Conservation (phyloP, 1,140 invertebrate genomes). For the Drosophila ambigua region DNA sequence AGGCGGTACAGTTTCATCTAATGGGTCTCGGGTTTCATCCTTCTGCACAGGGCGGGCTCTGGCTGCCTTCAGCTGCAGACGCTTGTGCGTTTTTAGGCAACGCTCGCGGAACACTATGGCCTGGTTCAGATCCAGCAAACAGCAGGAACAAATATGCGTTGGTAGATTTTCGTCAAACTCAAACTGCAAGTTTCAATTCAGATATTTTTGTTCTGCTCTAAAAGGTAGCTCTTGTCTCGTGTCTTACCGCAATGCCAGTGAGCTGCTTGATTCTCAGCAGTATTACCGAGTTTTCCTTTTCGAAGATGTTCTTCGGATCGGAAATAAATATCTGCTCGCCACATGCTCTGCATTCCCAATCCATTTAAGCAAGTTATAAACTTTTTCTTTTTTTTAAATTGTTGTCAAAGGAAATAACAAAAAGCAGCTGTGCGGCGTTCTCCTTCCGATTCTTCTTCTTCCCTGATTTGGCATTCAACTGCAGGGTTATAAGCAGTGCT, state of each 20-base stretch:
- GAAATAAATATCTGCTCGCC: slow-evolving; percentile 49
- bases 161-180: slow-evolving; percentile 25
- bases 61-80: neutral
- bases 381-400: neutral
- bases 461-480: too few relatives aligned
- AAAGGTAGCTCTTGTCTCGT: neutral
- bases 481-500: too few relatives aligned
- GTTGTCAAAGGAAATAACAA: neutral
- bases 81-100: slow-evolving; percentile 44
- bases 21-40: slow-evolving; percentile 5
- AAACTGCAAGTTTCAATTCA: slow-evolving; percentile 27
- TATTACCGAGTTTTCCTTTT: slow-evolving; percentile 34
- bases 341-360: slow-evolving; percentile 46
- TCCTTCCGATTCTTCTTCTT: too few relatives aligned
- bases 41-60: too few relatives aligned
- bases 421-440: too few relatives aligned
- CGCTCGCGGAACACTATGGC: slow-evolving; percentile 55
- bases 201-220: neutral
- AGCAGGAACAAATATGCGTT: slow-evolving; percentile 63
- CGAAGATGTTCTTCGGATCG: slow-evolving; percentile 59
- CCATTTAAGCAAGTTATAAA: slow-evolving; percentile 16
- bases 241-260: slow-evolving; percentile 51
- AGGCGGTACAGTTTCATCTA: neutral
- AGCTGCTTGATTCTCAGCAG: slow-evolving; percentile 37
- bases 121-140: slow-evolving; percentile 58